Base-by-base conservation (phyloP, 2,888 invertebrate species). In the Dynastes tityus region DNA sequence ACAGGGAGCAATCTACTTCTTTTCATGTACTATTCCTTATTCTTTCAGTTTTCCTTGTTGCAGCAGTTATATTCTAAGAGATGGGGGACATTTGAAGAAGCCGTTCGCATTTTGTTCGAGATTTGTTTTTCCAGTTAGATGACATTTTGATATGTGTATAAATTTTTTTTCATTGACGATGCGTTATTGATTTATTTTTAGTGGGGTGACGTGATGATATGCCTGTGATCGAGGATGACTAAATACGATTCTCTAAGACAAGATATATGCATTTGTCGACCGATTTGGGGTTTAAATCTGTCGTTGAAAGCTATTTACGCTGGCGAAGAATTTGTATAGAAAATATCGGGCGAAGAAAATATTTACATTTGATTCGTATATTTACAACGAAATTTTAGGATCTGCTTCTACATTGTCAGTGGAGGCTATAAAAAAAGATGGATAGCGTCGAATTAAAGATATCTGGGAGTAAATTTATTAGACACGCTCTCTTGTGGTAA, bases 111-210 rank as follows among this genome's bases (percentile, higher is more conserved):
- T 86, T 86, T 85, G 85, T 83, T 82, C 79, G 83, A 85, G 87
- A 87, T 87, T 87, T 87, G 87, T 87, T 87, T 86, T 86, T 85
- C 85, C 86, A 45, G 45, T 84, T 84, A 87, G 87, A 88, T 88
- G 88, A 87, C 87, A 86, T 87, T 88, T 87, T 85, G 88, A 88
- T 88, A 87, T 87, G 85, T 83, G 84, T 84, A 84, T 83, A 85
- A 84, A 63, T 61, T 40, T 74, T 73, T 68, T 45, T 27, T 22
- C 63, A 68, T 61, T 49, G 45, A 1, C 55, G 45, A 73, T 49
- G 45, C 40, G 32, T 9, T 74, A 74, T 74, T 74, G 73, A 74
- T 63, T 74, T 74, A 74, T 74, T 74, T 61, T 61, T 45, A 32
- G 45, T 74, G 40, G 73, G 73, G 73, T 61, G 61, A 74, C 29